phyloP scores from a whole-genome alignment of 2,888 invertebrate genomes.

The Lumbricus terrestris region DNA sequence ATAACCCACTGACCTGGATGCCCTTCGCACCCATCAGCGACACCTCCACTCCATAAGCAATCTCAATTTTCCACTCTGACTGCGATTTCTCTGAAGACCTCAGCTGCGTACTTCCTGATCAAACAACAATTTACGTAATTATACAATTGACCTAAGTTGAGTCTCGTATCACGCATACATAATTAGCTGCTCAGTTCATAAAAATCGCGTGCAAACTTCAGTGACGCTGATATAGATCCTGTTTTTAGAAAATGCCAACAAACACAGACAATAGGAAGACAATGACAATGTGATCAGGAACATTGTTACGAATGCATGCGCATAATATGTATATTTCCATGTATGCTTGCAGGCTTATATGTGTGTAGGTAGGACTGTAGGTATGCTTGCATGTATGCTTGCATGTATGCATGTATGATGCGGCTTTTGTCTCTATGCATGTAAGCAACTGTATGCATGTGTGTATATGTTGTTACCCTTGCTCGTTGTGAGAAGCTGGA shows the following conservation, averaged over 20 bases:
- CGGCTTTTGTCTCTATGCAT: no score
- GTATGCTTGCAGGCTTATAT: no score
- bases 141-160: background rate
- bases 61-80: constrained; percentile 6
- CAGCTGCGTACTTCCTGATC: background rate
- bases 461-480: no score
- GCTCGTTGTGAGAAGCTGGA: no score
- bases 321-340: no score
- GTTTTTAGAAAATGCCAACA: background rate
- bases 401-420: no score
- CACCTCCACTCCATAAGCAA: background rate
- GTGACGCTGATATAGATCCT: background rate
- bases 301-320: no score
- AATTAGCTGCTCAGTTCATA: background rate
- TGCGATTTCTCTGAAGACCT: background rate
- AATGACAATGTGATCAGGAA: background rate
- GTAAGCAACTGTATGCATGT: no score
- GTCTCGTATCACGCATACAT: background rate
- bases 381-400: no score
- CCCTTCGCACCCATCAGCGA: background rate
- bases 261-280: background rate
- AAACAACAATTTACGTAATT: background rate
- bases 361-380: no score
- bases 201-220: background rate
- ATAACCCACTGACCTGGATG: background rate